phyloP scores from a whole-genome alignment of 2,888 invertebrate genomes.

The Mesorhabditis sp. region DNA sequence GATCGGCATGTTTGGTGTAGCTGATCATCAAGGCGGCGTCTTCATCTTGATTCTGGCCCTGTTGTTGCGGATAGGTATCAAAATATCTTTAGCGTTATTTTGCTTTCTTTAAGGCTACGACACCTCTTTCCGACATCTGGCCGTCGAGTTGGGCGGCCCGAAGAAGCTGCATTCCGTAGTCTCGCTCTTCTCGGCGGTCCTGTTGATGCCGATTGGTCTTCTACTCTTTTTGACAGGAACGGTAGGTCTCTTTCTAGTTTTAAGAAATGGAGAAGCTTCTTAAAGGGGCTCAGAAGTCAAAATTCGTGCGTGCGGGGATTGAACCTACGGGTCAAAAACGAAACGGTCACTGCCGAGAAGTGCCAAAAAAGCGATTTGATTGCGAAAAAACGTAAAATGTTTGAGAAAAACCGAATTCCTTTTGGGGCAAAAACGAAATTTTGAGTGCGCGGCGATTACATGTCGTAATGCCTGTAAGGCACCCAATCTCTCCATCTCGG shows the following conservation, averaged over 20 bases:
- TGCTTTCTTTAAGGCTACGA: conserved; percentile 54
- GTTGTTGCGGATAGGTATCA: conserved; percentile 57
- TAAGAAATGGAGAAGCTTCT: too few species aligned
- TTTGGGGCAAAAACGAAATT: too few species aligned
- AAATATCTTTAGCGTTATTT: neutral
- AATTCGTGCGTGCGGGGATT: too few species aligned
- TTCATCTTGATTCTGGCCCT: conserved; percentile 61
- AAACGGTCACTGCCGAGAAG: too few species aligned
- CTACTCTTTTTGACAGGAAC: conserved; percentile 57
- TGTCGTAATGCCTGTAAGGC: too few species aligned
- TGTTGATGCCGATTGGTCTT: conserved; percentile 61
- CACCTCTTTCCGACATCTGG: conserved; percentile 55
- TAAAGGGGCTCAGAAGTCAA: too few species aligned
- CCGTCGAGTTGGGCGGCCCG: conserved; percentile 63
- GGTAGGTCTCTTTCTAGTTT: conserved; percentile 13
- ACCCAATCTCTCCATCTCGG: too few species aligned
- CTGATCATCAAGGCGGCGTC: conserved; percentile 66
- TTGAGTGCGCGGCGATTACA: too few species aligned
- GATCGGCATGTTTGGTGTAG: conserved; percentile 62
- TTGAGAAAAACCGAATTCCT: too few species aligned
- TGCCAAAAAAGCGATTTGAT: too few species aligned
- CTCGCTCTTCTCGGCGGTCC: conserved; percentile 59
- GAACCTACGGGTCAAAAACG: too few species aligned
- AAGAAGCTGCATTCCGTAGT: conserved; percentile 63
- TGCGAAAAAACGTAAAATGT: too few species aligned